phyloP scores from a whole-genome alignment of 2,797 vertebrate genomes.

The Malacoraja senta region DNA sequence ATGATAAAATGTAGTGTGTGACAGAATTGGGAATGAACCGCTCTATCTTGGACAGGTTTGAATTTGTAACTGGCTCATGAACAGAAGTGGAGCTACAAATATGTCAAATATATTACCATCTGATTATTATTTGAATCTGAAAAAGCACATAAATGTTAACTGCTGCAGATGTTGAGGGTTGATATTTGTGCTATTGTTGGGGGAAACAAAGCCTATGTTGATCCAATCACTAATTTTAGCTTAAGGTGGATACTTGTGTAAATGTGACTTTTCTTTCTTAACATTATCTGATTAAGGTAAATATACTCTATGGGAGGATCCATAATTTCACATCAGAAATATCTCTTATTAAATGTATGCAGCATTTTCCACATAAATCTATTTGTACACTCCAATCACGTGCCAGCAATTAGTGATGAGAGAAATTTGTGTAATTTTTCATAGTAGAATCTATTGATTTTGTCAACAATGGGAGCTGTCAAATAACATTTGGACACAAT shows the following conservation, averaged over 20 bases:
- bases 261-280: background rate
- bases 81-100: background rate
- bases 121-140: background rate
- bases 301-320: background rate
- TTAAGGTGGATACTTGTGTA: background rate
- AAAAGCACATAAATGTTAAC: background rate
- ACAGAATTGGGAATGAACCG: background rate
- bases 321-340: background rate
- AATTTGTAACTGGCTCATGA: background rate
- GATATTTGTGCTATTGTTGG: background rate
- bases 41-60: background rate
- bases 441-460: conserved; percentile 2
- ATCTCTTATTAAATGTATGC: background rate
- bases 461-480: background rate
- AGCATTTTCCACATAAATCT: background rate
- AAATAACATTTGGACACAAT: conserved; percentile 3
- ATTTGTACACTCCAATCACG: background rate
- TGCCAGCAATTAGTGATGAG: background rate
- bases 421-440: background rate
- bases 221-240: background rate
- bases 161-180: background rate
- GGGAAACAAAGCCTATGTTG: background rate
- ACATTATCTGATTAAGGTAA: background rate
- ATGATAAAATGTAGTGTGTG: background rate
- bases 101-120: background rate